These are phyloP conservation scores for Hydropsyche tenuis DNA, from an alignment of 1,140 invertebrate genomes.

Conservation along the genomic window DNA sequence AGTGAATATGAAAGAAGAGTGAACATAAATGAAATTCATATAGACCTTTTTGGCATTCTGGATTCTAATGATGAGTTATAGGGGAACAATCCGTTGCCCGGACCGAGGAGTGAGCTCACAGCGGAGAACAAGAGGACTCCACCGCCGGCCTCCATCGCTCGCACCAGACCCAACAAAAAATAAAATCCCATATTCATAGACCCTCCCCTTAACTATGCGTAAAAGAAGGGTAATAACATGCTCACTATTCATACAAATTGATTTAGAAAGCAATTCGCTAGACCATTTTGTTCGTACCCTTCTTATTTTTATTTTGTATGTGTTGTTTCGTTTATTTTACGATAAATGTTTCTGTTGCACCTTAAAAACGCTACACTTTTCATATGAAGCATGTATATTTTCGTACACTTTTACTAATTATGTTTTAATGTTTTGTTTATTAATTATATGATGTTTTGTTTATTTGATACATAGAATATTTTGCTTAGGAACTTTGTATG, in stretches of 20 bases:
- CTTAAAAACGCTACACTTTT: too few relatives aligned
- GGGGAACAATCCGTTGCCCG: conserved; percentile 52
- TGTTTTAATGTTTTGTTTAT: background rate
- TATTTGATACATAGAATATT: background rate
- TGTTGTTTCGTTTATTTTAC: background rate
- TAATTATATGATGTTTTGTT: background rate
- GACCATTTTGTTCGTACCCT: background rate
- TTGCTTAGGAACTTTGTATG: background rate
- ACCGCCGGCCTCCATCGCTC: conserved; percentile 58
- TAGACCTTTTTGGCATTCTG: conserved; percentile 45
- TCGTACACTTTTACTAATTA: too few relatives aligned
- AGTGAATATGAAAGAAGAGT: too few relatives aligned
- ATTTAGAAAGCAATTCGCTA: background rate
- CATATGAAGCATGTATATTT: too few relatives aligned
- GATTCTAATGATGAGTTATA: conserved; percentile 38
- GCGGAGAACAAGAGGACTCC: conserved; percentile 52
- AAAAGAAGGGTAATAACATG: background rate
- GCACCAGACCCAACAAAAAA: conserved; percentile 58
- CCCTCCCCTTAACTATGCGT: background rate
- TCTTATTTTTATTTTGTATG: background rate
- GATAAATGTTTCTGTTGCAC: too few relatives aligned
- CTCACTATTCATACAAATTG: background rate
- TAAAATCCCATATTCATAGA: conserved; percentile 50
- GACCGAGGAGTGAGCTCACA: conserved; percentile 15
- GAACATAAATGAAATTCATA: too few relatives aligned